phyloP scores from a whole-genome alignment of 2,797 vertebrate species.

The Myripristis jacobus region DNA sequence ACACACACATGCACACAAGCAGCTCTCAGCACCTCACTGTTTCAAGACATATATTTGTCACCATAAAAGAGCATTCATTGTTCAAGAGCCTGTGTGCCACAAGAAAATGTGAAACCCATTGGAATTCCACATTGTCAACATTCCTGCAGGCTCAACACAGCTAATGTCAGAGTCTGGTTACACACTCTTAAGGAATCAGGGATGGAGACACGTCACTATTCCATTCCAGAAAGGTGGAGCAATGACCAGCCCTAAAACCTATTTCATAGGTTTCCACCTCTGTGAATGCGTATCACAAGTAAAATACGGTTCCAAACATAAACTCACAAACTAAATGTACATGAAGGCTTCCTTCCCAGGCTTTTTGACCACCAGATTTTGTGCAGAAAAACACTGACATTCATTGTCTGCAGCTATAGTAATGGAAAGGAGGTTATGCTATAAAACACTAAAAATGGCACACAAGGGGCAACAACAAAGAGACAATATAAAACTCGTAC shows the following conservation, averaged over 20 bases:
- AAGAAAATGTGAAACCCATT: constrained; percentile 39
- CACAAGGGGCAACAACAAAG: constrained; percentile 15
- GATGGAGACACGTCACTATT: constrained; percentile 11
- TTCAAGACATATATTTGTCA: constrained; percentile 43
- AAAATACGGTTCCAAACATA: neutral
- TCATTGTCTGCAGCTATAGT: neutral
- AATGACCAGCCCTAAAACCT: constrained; percentile 14
- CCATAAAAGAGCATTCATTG: constrained; percentile 38
- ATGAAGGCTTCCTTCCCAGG: neutral
- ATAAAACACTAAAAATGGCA: constrained; percentile 3
- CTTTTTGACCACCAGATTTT: constrained; percentile 7
- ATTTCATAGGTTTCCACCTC: neutral
- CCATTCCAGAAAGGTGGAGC: neutral
- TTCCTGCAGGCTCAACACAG: constrained; percentile 51
- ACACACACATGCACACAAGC: constrained; percentile 34
- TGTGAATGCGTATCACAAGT: neutral
- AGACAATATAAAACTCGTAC: constrained; percentile 19
- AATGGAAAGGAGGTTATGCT: constrained; percentile 22
- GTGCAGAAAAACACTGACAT: neutral
- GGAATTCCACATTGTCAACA: constrained; percentile 46
- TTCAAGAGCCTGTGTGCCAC: constrained; percentile 43
- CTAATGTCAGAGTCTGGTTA: constrained; percentile 20
- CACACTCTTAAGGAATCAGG: constrained; percentile 1
- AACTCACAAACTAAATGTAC: constrained; percentile 1
- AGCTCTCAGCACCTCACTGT: constrained; percentile 23